Base-by-base conservation (phyloP, 2,888 invertebrate species). In the Metacarcinus magister region DNA sequence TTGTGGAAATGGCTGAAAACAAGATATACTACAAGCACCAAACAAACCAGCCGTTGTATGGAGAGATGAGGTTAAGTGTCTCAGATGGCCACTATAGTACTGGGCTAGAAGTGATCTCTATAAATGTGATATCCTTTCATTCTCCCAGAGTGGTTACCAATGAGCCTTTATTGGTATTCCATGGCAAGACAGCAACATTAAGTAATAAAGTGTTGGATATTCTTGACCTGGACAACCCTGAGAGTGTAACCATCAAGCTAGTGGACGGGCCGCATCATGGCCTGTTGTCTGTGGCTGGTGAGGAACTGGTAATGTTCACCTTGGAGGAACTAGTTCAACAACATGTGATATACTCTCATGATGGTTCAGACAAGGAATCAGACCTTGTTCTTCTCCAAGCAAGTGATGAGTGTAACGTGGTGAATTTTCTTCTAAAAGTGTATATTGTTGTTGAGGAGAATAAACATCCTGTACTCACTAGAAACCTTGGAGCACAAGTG, bases 161-260 rank as follows among this genome's bases (percentile, higher is more conserved):
- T 91, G 97, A 97, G 32, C 97, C 97, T 23, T 89, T 97, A 16
- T 82, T 97, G 46, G 91, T 96, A 10, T 54, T 91, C 10, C 90
- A 87, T n/a, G 96, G 97, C 46, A 93, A 95, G 32, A 95, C 32
- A 43, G 94, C 87, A 3, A 23, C 92, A 43, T 54, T 97, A 43
- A 95, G 90, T 43, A 95, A 54, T 23, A 90, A 95, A 23, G 75
- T 95, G 2, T 92, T 97, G 7, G 89, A 93, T n/a, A 82, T 97
- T 43, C 95, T 92, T 43, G 97, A 97, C 48, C 82, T 75, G 28
- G 97, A 97, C 94, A 97, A 95, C 43, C 95, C 96, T n/a, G 97
- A 97, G 89, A 95, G 96, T 90, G 95, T 97, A 23, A 94, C 92
- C 16, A 48, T 97, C 43, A 67, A 48, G 32, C 93, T 96, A 46